Percentiles rank a stretch among this genome's conserved stretches.
Evolutionary conservation across 2,888 invertebrate genomes (phyloP).

Genomic region (Clistopyga incitator): DNA sequence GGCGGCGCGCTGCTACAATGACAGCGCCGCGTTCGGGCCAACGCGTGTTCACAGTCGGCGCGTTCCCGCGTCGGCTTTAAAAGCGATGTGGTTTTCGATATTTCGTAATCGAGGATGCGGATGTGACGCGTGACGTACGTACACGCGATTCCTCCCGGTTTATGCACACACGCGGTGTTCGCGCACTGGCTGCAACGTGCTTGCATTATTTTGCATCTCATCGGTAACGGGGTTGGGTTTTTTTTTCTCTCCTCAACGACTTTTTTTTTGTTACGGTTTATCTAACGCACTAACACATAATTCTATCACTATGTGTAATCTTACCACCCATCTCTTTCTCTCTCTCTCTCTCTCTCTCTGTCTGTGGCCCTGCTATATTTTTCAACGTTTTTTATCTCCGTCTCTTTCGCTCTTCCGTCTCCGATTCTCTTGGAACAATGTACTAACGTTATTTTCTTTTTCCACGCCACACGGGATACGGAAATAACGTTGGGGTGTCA

Average conservation of each 20-base stretch:
- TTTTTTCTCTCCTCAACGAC: conserved; percentile 36
- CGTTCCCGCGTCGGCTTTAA: conserved; percentile 56
- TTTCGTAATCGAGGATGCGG: conserved; percentile 72
- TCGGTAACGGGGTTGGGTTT: conserved; percentile 56
- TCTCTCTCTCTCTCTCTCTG: background rate
- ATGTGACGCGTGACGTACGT: conserved; percentile 68
- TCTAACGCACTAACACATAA: conserved; percentile 48
- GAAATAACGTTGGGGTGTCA: conserved; percentile 49
- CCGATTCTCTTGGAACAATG: conserved; percentile 30
- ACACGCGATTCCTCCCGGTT: conserved; percentile 66
- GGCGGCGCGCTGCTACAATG: background rate
- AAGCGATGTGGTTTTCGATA: conserved; percentile 73
- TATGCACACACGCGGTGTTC: conserved; percentile 9
- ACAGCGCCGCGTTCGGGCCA: background rate
- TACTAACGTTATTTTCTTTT: conserved; percentile 28
- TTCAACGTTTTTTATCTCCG: conserved; percentile 9
- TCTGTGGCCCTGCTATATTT: background rate
- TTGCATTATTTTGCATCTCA: conserved; percentile 69
- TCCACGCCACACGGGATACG: conserved; percentile 31
- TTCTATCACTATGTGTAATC: conserved; percentile 25
- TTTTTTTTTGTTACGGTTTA: conserved; percentile 37
- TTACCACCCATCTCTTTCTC: conserved; percentile 25
- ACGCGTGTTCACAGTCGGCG: conserved; percentile 29
- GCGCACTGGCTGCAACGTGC: conserved; percentile 23
- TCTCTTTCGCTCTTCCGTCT: conserved; percentile 31